A percentile compares a stretch with the other conserved stretches of the same genome.
Evolutionary conservation across 2,888 invertebrate genomes (phyloP).

Genomic region (Cephonodes hylas): DNA sequence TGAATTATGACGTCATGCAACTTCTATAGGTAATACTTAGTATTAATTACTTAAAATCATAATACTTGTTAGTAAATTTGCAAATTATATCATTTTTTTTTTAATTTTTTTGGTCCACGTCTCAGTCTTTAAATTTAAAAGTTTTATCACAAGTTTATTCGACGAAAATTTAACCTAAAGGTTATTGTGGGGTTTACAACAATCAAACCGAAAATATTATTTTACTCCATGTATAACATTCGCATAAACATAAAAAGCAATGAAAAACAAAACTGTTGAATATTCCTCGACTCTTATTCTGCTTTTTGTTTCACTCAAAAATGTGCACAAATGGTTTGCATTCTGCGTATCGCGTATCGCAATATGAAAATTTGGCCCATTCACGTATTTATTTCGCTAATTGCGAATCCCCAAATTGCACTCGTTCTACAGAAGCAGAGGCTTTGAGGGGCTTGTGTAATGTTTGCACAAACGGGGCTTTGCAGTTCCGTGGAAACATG

Average conservation of each 20-base stretch:
- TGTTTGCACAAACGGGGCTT: not conserved
- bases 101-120: too few relatives aligned
- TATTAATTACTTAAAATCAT: too few relatives aligned
- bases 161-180: too few relatives aligned
- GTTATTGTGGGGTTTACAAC: too few relatives aligned
- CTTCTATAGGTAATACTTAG: too few relatives aligned
- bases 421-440: not conserved
- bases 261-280: not conserved
- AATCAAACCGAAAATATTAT: too few relatives aligned
- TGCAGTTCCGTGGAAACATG: not conserved
- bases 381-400: constrained; percentile 1
- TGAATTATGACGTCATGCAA: too few relatives aligned
- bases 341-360: not conserved
- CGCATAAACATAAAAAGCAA: not conserved
- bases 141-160: too few relatives aligned
- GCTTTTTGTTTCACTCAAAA: not conserved
- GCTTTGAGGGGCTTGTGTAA: not conserved
- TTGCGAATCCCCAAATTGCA: constrained; percentile 1
- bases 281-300: not conserved
- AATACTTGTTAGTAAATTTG: too few relatives aligned
- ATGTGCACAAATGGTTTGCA: not conserved
- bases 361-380: not conserved
- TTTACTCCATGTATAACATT: too few relatives aligned
- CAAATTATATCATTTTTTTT: too few relatives aligned
- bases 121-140: too few relatives aligned